phyloP scores from a whole-genome alignment of 1,140 invertebrate genomes.

The Sycophaga agraensis region DNA sequence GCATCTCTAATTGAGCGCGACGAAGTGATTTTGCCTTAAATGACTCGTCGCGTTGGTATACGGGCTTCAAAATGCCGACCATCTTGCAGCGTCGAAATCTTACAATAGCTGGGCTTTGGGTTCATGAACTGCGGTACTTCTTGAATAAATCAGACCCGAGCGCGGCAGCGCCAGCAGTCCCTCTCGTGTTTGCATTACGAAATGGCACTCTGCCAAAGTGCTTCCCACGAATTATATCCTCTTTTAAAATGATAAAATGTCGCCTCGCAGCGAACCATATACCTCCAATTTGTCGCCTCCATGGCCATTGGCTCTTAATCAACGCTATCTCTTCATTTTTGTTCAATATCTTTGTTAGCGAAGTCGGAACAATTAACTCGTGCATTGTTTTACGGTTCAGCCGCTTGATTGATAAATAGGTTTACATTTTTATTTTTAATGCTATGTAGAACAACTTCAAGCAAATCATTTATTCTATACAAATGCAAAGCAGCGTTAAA shows the following conservation, averaged over 20 bases:
- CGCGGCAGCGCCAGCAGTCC: background rate
- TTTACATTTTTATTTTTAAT: no score
- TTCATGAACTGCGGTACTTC: background rate
- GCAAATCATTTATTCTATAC: no score
- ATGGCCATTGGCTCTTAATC: no score
- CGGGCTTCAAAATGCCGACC: background rate
- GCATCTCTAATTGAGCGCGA: background rate
- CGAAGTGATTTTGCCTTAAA: background rate
- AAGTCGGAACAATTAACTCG: no score
- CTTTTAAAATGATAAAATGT: background rate
- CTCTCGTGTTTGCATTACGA: background rate
- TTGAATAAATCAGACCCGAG: conserved; percentile 1
- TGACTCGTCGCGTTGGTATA: background rate
- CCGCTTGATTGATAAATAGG: no score
- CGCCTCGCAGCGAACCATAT: background rate
- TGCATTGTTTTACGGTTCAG: no score
- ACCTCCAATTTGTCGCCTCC: background rate
- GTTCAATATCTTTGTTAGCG: no score
- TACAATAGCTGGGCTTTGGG: background rate
- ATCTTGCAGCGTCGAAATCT: background rate
- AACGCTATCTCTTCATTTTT: no score
- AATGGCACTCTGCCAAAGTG: background rate
- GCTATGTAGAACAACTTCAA: no score
- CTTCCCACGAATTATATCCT: conserved; percentile 1
- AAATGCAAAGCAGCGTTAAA: no score